These are phyloP conservation scores for Bothrops jararaca DNA, from an alignment of 2,113 vertebrate genomes.

Conservation along the genomic window DNA sequence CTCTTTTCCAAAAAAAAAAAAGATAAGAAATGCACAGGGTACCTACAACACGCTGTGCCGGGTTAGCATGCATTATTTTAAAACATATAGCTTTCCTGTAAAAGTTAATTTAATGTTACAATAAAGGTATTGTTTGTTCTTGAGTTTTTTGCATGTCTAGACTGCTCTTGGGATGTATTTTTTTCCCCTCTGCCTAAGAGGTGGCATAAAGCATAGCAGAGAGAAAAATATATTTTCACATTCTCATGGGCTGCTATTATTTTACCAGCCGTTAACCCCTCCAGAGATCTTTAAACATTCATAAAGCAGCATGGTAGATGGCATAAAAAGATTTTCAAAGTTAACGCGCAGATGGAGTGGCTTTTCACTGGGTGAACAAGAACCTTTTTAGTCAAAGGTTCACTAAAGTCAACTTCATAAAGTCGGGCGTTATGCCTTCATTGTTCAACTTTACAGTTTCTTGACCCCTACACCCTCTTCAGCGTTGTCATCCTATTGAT, in stretches of 20 bases:
- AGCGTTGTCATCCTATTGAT: neutral
- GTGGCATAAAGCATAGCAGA: slow-evolving; percentile 60
- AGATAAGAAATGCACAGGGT: slow-evolving; percentile 49
- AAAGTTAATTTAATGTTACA: slow-evolving; percentile 60
- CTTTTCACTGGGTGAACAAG: slow-evolving; percentile 41
- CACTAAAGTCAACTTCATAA: neutral
- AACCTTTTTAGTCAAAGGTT: slow-evolving; percentile 34
- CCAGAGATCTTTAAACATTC: slow-evolving; percentile 55
- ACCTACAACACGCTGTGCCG: slow-evolving; percentile 34
- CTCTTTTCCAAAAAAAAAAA: slow-evolving; percentile 44
- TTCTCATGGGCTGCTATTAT: slow-evolving; percentile 59
- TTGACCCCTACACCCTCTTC: neutral
- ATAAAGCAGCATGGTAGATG: slow-evolving; percentile 35
- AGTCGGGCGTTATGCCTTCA: slow-evolving; percentile 34
- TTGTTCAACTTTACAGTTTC: slow-evolving; percentile 23
- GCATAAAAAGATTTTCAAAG: slow-evolving; percentile 46
- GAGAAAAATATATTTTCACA: slow-evolving; percentile 58
- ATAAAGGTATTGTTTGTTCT: slow-evolving; percentile 65
- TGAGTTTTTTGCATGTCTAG: slow-evolving; percentile 64
- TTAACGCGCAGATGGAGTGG: slow-evolving; percentile 39
- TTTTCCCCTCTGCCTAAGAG: slow-evolving; percentile 44
- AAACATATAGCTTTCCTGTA: slow-evolving; percentile 59
- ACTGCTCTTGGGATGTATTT: slow-evolving; percentile 34
- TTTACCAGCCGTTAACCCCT: slow-evolving; percentile 58
- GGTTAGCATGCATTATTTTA: slow-evolving; percentile 42